A percentile compares a stretch with the other conserved stretches of the same genome.
These are phyloP conservation scores for Collichthys lucidus DNA, from an alignment of 2,113 vertebrate genomes.

Conservation along the genomic window DNA sequence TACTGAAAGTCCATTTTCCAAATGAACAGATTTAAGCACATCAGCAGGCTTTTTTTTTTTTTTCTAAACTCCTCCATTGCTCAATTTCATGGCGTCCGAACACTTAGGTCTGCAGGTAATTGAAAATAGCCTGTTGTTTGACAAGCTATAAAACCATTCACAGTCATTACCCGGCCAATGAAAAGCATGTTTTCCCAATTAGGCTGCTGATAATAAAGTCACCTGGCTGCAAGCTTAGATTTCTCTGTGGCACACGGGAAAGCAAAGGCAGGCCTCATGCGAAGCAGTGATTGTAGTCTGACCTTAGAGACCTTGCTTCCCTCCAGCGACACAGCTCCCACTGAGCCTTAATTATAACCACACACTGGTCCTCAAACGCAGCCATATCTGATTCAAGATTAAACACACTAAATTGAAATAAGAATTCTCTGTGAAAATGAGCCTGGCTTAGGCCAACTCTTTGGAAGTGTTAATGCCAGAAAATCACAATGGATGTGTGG, in stretches of 20 bases:
- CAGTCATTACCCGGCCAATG: slow-evolving; percentile 77
- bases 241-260: slow-evolving; percentile 23
- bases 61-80: slow-evolving; percentile 39
- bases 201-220: slow-evolving; percentile 66
- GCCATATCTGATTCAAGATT: slow-evolving; percentile 67
- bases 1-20: slow-evolving; percentile 48
- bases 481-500: slow-evolving; percentile 37
- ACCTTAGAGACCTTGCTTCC: slow-evolving; percentile 56
- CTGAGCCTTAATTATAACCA: slow-evolving; percentile 67
- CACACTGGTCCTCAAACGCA: slow-evolving; percentile 35
- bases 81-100: slow-evolving; percentile 68
- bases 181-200: slow-evolving; percentile 78
- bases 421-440: slow-evolving; percentile 51
- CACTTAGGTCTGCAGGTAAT: slow-evolving; percentile 61
- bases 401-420: slow-evolving; percentile 67
- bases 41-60: not conserved
- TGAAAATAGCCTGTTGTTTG: slow-evolving; percentile 80
- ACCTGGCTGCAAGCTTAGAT: slow-evolving; percentile 66
- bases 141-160: slow-evolving; percentile 76
- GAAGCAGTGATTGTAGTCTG: slow-evolving; percentile 62
- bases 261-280: slow-evolving; percentile 40
- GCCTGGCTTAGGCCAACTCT: not conserved
- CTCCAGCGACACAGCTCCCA: slow-evolving; percentile 53
- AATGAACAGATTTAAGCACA: slow-evolving; percentile 59
- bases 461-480: slow-evolving; percentile 13